These are phyloP conservation scores for Zaprionus bogoriensis DNA, from an alignment of 2,888 invertebrate species.

Conservation along the genomic window DNA sequence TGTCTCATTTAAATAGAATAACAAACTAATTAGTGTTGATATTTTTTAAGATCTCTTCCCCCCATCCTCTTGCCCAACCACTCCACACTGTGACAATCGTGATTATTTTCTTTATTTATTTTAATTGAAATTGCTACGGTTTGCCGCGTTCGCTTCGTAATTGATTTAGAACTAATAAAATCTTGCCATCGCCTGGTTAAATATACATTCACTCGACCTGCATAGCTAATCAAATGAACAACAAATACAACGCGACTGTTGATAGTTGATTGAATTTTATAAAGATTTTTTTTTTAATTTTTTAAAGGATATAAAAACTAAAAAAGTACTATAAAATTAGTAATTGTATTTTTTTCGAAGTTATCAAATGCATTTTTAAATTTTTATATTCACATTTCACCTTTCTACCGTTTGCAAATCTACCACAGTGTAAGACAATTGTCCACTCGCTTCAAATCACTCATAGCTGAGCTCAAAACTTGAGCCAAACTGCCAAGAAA, in stretches of 20 bases:
- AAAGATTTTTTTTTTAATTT: too few relatives aligned
- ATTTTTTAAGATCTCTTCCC: constrained; percentile 41
- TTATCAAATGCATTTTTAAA: too few relatives aligned
- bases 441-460: too few relatives aligned
- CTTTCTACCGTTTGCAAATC: not conserved
- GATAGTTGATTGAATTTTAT: constrained; percentile 50
- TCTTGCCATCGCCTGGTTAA: constrained; percentile 53
- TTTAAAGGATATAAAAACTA: too few relatives aligned
- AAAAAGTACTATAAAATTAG: too few relatives aligned
- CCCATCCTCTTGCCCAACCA: not conserved
- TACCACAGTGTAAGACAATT: too few relatives aligned
- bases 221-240: constrained; percentile 61
- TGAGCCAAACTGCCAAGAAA: not conserved
- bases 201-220: constrained; percentile 65
- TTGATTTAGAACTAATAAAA: constrained; percentile 77
- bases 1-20: constrained; percentile 67
- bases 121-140: constrained; percentile 64
- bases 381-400: too few relatives aligned
- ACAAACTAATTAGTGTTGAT: constrained; percentile 74
- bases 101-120: constrained; percentile 57
- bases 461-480: too few relatives aligned
- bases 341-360: too few relatives aligned
- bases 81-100: too few relatives aligned
- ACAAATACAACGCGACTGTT: constrained; percentile 41
- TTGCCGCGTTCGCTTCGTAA: constrained; percentile 51